Base-by-base conservation (phyloP, 37 sponge, comb jelly and placozoan species). In the Beroe ovata region DNA sequence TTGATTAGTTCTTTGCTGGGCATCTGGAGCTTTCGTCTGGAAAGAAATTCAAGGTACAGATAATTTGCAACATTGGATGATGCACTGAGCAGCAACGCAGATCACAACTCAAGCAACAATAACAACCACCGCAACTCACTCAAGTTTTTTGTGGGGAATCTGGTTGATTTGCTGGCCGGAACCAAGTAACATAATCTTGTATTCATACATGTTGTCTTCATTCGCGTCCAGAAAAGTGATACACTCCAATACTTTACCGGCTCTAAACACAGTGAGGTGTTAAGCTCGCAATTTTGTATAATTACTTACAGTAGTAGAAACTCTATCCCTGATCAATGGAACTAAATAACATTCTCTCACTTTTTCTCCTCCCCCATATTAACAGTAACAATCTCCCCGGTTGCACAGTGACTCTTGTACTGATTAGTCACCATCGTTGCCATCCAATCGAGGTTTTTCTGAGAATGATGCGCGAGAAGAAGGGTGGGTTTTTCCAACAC, bases 361-460 rank as follows among this genome's bases (percentile, higher is more conserved):
- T 66, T 66, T 33, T 33, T 25, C 36, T 66, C 69, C 2, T 66
- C 69, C 16, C 69, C 69, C 36, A 66, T 30, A 26, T 11, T 29
- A 1, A 32, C 69, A 14, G 33, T 66, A 1, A 66, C 69, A 4
- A 66, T 66, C 69, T 66, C 69, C 36, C 69, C 69, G 1, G 69
- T 66, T 18, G 36, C 69, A 30, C 69, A 66, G 69, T 66, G 69
- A 34, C 36, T 33, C 30, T 66, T 66, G 34, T 41, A 77, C 84
- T 42, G 42, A 25, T 77, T 42, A 14, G 84, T 77, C 26, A 77
- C 23, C 0, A 25, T 39, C 1, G 84, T 41, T 4, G 84, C 84
- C 84, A 77, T 77, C 84, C 84, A 77, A 29, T 77, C 84, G 23
- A 77, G 28, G 54, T 77, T 77, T 42, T 42, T 39, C 84, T 77